Evolutionary conservation across 2,888 invertebrate species (phyloP), one percentile per base, ranked within the genome.

Genomic region (Belgica antarctica): DNA sequence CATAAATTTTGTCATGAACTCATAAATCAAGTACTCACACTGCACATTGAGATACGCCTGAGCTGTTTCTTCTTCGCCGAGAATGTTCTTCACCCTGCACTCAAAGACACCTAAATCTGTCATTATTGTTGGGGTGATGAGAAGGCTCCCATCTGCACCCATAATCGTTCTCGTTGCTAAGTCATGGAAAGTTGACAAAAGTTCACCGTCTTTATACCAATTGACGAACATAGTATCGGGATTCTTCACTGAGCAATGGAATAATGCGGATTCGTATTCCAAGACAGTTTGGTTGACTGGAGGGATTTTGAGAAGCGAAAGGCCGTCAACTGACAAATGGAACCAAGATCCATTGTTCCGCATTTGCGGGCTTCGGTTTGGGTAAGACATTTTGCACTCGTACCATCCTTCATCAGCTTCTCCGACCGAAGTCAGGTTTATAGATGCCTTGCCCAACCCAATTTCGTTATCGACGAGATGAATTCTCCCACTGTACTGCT

Each of bases 331-430:
- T 70, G 89, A 86, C 71, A 96, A 86, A 78, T 90, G 88, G 77
- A 90, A 92, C 88, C 90, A 92, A 24, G 94, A 94, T 73, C 95
- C 94, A 81, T 95, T 95, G 78, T 90, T 89, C 73, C 90, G 84
- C 27, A 88, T 85, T 73, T 88, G 89, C n/a, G 93, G 92, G 70
- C 90, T 86, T 75, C 94, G 86, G 80, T 94, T 93, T 72, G 94
- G 90, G 79, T 93, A 94, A 76, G 89, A 85, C 73, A 95, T 88
- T 77, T 86, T 87, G 81, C 96, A 96, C 81, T 93, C 91, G 81
- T 92, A 96, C 86, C 92, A 91, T 74, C 95, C 96, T 76, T 90
- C 88, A 81, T 96, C 96, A 65, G 89, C 86, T 80, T 93, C 93
- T 73, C 91, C 85, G 75, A 95, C 92, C 74, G 90, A 87, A 71